Evolutionary conservation across 2,113 vertebrate species (phyloP).

Genomic region (Leucosticte australis): DNA sequence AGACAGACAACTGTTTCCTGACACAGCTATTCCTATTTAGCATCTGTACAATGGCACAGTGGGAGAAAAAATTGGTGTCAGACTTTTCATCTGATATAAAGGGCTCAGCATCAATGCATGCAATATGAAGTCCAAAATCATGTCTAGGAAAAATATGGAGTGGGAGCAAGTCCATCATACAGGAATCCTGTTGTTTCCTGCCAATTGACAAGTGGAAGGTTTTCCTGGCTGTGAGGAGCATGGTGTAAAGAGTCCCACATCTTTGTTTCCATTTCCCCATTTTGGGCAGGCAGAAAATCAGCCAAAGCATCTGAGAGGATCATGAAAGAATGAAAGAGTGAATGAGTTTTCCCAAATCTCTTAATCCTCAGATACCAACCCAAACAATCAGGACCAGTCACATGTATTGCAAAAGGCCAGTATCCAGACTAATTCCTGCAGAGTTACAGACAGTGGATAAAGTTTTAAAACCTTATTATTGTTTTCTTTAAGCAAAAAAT

Average conservation of each 20-base stretch:
- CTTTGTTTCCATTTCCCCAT: background rate
- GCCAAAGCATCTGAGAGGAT: background rate
- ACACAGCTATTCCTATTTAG: background rate
- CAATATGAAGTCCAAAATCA: background rate
- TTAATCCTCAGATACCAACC: conserved; percentile 14
- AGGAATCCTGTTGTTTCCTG: background rate
- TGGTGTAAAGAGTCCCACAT: background rate
- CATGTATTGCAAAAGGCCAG: background rate
- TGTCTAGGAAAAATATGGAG: background rate
- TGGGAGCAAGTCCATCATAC: rapidly evolving
- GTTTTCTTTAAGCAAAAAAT: background rate
- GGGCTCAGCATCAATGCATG: background rate
- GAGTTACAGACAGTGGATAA: background rate
- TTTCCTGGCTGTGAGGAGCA: background rate
- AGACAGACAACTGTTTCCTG: background rate
- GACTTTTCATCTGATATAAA: background rate
- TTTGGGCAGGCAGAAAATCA: background rate
- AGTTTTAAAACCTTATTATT: background rate
- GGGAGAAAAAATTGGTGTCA: background rate
- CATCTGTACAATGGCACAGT: background rate
- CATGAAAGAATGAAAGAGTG: background rate
- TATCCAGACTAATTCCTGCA: background rate
- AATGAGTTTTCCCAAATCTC: conserved; percentile 1
- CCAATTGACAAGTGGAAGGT: background rate
- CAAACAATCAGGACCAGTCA: conserved; percentile 1